These are phyloP conservation scores for Zaprionus davidi DNA, from an alignment of 1,140 invertebrate genomes.

Conservation along the genomic window DNA sequence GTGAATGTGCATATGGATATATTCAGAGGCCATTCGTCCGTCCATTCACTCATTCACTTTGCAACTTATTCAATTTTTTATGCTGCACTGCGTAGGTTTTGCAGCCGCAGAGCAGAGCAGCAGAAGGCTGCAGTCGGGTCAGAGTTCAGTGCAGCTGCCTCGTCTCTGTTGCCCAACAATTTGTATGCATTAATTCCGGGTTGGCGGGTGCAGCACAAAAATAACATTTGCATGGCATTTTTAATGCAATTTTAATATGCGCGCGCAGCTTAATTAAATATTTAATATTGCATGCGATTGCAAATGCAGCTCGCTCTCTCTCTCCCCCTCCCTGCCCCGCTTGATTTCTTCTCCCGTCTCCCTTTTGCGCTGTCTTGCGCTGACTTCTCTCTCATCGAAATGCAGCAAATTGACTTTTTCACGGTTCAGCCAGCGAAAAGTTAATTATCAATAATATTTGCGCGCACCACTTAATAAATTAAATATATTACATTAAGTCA, in stretches of 20 bases:
- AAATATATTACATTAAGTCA: conserved; percentile 50
- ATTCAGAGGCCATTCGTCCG: background rate
- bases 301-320: background rate
- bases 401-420: conserved; percentile 42
- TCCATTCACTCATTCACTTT: conserved; percentile 7
- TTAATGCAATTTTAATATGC: conserved; percentile 82
- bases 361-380: background rate
- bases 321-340: background rate
- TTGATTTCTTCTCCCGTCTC: too few species aligned
- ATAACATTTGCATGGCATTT: conserved; percentile 57
- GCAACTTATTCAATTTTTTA: conserved; percentile 68
- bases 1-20: background rate
- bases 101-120: conserved; percentile 14
- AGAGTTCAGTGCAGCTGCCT: conserved; percentile 2
- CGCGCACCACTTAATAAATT: conserved; percentile 58
- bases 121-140: conserved; percentile 9
- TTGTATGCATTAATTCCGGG: conserved; percentile 60
- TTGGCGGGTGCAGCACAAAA: conserved; percentile 4
- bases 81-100: conserved; percentile 45
- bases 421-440: conserved; percentile 42
- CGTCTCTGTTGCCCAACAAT: background rate
- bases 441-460: conserved; percentile 67
- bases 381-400: conserved; percentile 4
- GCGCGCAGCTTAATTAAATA: conserved; percentile 80
- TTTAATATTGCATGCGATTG: conserved; percentile 58